Conservation (phyloP, 2,888 invertebrate species). For the Ochlodes sylvanus region DNA sequence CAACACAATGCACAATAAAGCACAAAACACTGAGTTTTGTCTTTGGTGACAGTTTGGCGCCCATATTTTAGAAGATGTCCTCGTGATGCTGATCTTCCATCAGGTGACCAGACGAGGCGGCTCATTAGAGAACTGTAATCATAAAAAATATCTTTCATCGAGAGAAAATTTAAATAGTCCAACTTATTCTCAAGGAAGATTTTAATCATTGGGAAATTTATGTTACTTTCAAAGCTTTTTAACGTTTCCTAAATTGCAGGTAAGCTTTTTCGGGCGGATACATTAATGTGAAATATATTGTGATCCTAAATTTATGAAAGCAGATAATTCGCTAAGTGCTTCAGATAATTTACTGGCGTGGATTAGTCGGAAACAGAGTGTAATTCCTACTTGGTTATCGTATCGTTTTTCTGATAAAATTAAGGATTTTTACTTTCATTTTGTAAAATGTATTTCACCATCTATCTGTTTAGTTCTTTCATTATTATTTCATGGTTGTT, state of each 20-base stretch:
- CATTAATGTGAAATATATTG: slow-evolving; percentile 30
- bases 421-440: not conserved
- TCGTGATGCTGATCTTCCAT: no score
- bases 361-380: slow-evolving; percentile 6
- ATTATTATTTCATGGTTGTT: no score
- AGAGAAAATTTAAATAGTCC: not conserved
- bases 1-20: no score
- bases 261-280: slow-evolving; percentile 26
- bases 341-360: slow-evolving; percentile 12
- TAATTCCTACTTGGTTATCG: slow-evolving; percentile 12
- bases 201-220: slow-evolving; percentile 37
- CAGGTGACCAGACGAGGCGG: no score
- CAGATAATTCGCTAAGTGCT: slow-evolving; percentile 25
- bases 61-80: no score
- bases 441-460: not conserved
- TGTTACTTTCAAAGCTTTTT: slow-evolving; percentile 37
- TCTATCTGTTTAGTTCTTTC: no score
- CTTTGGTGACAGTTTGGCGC: no score
- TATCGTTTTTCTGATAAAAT: not conserved
- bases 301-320: slow-evolving; percentile 30
- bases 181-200: not conserved
- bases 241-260: slow-evolving; percentile 30
- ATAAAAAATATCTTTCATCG: not conserved
- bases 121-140: no score
- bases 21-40: no score